These are phyloP conservation scores for Drosophila infuscata DNA, from an alignment of 2,888 invertebrate genomes.

Conservation along the genomic window DNA sequence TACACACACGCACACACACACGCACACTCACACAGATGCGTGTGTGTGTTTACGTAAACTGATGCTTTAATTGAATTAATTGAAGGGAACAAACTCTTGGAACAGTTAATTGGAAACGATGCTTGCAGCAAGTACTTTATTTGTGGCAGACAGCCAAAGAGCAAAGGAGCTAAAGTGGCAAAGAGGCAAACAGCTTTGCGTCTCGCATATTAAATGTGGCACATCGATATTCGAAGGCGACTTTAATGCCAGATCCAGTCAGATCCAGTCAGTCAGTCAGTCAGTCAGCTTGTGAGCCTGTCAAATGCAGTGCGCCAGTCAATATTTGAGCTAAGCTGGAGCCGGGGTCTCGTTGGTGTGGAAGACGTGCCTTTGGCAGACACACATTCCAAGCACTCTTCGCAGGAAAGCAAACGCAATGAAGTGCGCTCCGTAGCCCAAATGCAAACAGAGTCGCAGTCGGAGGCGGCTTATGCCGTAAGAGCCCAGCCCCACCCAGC, in stretches of 20 bases:
- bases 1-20: conserved; percentile 6
- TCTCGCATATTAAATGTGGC: conserved; percentile 46
- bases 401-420: conserved; percentile 56
- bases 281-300: background rate
- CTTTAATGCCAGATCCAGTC: conserved; percentile 40
- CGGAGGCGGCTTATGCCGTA: too few species aligned
- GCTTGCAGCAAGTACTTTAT: conserved; percentile 12
- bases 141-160: conserved; percentile 1
- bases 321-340: conserved; percentile 48
- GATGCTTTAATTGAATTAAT: conserved; percentile 41
- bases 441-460: conserved; percentile 56
- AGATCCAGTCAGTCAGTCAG: conserved; percentile 6
- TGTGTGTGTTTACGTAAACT: conserved; percentile 8
- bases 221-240: conserved; percentile 47
- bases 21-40: background rate
- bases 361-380: conserved; percentile 62
- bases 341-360: conserved; percentile 21
- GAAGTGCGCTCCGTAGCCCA: conserved; percentile 50
- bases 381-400: conserved; percentile 56
- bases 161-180: too few species aligned
- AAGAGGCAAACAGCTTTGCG: conserved; percentile 2
- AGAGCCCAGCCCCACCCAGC: too few species aligned
- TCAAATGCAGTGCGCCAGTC: conserved; percentile 46
- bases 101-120: conserved; percentile 46
- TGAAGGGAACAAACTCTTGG: conserved; percentile 27